These are phyloP conservation scores for Parapsyche elsis DNA, from an alignment of 1,140 invertebrate species.

Conservation along the genomic window DNA sequence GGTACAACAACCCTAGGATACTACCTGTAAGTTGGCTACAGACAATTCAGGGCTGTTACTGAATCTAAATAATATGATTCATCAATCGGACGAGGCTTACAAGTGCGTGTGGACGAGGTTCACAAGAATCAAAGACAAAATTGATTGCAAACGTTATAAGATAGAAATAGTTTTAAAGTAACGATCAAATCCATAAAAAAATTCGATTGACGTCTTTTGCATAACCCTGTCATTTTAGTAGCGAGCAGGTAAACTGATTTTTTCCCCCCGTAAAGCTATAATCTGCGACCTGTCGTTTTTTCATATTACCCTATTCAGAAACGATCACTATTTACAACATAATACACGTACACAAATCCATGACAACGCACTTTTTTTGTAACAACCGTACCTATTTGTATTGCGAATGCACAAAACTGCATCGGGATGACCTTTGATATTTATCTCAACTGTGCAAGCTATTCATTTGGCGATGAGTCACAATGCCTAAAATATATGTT, in stretches of 20 bases:
- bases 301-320: slow-evolving; percentile 13
- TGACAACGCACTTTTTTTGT: slow-evolving; percentile 24
- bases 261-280: slow-evolving; percentile 9
- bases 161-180: too few relatives aligned
- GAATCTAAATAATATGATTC: background rate
- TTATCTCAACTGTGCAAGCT: background rate
- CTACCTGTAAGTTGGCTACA: slow-evolving; percentile 6
- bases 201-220: background rate
- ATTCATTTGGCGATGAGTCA: too few relatives aligned
- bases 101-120: too few relatives aligned
- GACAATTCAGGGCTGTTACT: background rate
- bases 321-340: slow-evolving; percentile 22
- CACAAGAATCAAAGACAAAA: too few relatives aligned
- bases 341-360: slow-evolving; percentile 16
- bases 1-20: slow-evolving; percentile 17
- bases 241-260: slow-evolving; percentile 34
- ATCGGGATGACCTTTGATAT: background rate
- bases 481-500: too few relatives aligned
- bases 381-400: background rate
- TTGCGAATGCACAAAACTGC: background rate
- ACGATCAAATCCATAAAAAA: too few relatives aligned
- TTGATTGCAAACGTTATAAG: too few relatives aligned
- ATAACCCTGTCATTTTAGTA: background rate
- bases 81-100: too few relatives aligned
- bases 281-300: slow-evolving; percentile 42